Percentiles rank a stretch among this genome's conserved stretches.
Evolutionary conservation across 2,113 vertebrate species (phyloP).

Genomic region (Hypocryptadius cinnamomeus): DNA sequence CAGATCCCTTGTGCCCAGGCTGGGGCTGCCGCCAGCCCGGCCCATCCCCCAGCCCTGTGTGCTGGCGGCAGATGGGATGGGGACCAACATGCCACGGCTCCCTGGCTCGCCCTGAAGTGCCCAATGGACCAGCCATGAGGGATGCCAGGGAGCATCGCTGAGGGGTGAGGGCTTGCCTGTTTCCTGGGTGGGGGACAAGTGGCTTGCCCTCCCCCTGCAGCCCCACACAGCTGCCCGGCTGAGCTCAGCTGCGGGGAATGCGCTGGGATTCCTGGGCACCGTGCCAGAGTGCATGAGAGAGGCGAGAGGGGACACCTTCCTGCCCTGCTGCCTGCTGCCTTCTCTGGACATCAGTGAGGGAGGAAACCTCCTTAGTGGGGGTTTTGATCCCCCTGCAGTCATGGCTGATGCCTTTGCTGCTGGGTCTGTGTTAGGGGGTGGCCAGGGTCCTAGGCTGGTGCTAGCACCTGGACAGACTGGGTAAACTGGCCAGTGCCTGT

Average conservation of each 20-base stretch:
- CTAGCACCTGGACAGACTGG: neutral
- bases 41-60: conserved; percentile 13
- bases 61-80: neutral
- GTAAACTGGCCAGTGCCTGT: neutral
- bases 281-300: neutral
- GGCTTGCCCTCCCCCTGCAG: neutral
- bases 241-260: conserved; percentile 33
- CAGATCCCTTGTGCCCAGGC: conserved; percentile 50
- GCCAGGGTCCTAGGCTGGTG: neutral
- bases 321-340: neutral
- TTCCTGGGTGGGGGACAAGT: neutral
- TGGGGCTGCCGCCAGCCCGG: neutral
- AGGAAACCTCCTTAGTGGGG: neutral
- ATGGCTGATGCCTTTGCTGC: neutral
- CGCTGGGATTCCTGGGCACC: conserved; percentile 18
- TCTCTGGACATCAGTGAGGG: accelerated
- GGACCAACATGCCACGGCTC: accelerated
- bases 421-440: accelerated
- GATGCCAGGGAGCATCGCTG: neutral
- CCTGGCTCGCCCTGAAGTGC: neutral
- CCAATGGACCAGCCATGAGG: accelerated
- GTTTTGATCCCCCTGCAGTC: accelerated
- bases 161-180: neutral
- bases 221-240: neutral
- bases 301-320: neutral